Percentiles rank a stretch among this genome's conserved stretches.
Conservation (phyloP, 2,888 invertebrate genomes). For the Nymphalis c-album region DNA sequence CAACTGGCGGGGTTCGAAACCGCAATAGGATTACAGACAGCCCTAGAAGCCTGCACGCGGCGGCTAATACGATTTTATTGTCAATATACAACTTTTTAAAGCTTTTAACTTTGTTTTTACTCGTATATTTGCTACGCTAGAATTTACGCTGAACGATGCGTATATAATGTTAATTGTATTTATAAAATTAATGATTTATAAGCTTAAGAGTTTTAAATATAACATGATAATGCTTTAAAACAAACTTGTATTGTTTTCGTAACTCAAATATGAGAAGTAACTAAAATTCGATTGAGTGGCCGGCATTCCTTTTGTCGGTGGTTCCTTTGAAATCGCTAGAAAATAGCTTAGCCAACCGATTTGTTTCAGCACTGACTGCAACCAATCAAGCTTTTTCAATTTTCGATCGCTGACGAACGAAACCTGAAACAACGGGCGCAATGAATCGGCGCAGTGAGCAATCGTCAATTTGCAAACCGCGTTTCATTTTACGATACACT, state of each 20-base stretch:
- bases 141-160: background rate
- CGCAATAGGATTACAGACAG: slow-evolving; percentile 75
- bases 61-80: slow-evolving; percentile 69
- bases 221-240: background rate
- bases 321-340: slow-evolving; percentile 55
- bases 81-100: slow-evolving; percentile 54
- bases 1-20: slow-evolving; percentile 62
- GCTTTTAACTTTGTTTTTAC: slow-evolving; percentile 34
- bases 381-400: slow-evolving; percentile 71
- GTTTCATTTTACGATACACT: slow-evolving; percentile 44
- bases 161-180: background rate
- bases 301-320: slow-evolving; percentile 54
- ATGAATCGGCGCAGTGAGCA: slow-evolving; percentile 50
- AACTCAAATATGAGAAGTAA: background rate
- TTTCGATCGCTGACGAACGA: slow-evolving; percentile 56
- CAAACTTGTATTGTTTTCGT: background rate
- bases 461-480: slow-evolving; percentile 35
- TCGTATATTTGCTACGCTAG: slow-evolving; percentile 15
- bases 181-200: background rate
- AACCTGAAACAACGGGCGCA: slow-evolving; percentile 60
- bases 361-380: slow-evolving; percentile 57
- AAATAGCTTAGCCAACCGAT: slow-evolving; percentile 53
- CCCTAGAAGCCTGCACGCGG: slow-evolving; percentile 62
- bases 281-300: slow-evolving; percentile 35
- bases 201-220: background rate